A percentile compares a stretch with the other conserved stretches of the same genome.
These are phyloP conservation scores for Hyla sarda DNA, from an alignment of 2,113 vertebrate genomes.

Conservation along the genomic window DNA sequence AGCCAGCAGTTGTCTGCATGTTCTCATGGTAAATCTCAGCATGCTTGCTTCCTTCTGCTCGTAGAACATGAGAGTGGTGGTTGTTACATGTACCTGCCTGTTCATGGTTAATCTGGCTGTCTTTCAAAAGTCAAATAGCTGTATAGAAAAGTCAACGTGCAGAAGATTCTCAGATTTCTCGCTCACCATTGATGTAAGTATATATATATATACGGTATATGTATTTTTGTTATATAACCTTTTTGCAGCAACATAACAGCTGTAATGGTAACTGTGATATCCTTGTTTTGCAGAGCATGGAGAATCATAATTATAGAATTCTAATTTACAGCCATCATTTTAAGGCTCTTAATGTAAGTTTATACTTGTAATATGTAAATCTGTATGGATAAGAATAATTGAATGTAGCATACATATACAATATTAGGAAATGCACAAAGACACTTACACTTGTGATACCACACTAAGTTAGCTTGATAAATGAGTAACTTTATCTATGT, in stretches of 20 bases:
- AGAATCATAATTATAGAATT: background rate
- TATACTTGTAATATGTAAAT: background rate
- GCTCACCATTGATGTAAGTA: constrained; percentile 3
- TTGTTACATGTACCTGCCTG: constrained; percentile 27
- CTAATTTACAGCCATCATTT: constrained; percentile 43
- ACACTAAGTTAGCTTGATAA: no score
- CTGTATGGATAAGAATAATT: background rate
- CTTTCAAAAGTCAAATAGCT: background rate
- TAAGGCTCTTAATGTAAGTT: constrained; percentile 39
- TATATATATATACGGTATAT: no score
- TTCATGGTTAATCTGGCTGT: constrained; percentile 38
- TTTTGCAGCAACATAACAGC: background rate
- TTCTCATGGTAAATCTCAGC: constrained; percentile 49
- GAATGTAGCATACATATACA: background rate
- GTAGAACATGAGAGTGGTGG: constrained; percentile 50
- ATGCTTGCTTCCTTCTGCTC: background rate
- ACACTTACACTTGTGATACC: no score
- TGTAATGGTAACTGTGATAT: background rate
- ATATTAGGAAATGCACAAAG: background rate
- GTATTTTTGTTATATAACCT: background rate
- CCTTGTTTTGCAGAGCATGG: constrained; percentile 32
- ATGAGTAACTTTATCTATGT: background rate
- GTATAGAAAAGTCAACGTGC: constrained; percentile 2
- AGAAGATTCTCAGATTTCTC: background rate
- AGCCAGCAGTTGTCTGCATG: background rate